Base-by-base conservation (phyloP, 2,797 vertebrate genomes). In the Oreonectes daqikongensis region DNA sequence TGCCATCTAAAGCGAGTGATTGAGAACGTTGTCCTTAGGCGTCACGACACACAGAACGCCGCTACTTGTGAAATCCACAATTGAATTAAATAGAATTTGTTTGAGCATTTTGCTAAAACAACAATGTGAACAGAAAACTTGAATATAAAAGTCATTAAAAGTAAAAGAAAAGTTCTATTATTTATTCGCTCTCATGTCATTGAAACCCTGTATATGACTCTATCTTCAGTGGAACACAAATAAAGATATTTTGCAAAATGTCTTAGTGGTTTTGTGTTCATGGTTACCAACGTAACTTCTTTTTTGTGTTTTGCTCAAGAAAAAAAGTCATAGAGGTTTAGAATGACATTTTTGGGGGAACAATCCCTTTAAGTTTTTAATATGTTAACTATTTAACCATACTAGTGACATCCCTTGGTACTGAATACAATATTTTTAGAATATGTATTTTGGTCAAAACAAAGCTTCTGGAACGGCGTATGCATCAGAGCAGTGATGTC, bases 11-110 rank as follows among this genome's bases (percentile, higher is more conserved):
- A 17, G 30, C 9, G 24, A 65, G 32, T 20, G 50, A 28, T 74
- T 65, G 64, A 50, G 26, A 55, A 63, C 26, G 11, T 35, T 40
- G 46, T 73, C 63, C 60, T 18, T 52, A 63, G 44, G 44, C 20
- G 22, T 55, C 52, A 55, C 52, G 12, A 12, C 52, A 26, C 52
- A 55, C 22, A 55, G 8, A 55, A 26, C 35, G 15, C 3, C 1
- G 28, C 7, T 68, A 5, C 30, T 35, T 9, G 1, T 22, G 11
- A 38, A 2, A 40, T 26, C 4, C 11, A 22, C 32, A 5, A 46
- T 3, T 17, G 4, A 52, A 17, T 17, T 66, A 46, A 52, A 22
- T 11, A 20, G 48, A 2, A 20, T 52, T 52, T 22, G n/a, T 50
- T 18, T 50, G 6, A 9, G 46, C 46, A n/a, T 50, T n/a, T 50